These are phyloP conservation scores for Larimichthys crocea DNA, from an alignment of 2,113 vertebrate genomes.

Conservation along the genomic window DNA sequence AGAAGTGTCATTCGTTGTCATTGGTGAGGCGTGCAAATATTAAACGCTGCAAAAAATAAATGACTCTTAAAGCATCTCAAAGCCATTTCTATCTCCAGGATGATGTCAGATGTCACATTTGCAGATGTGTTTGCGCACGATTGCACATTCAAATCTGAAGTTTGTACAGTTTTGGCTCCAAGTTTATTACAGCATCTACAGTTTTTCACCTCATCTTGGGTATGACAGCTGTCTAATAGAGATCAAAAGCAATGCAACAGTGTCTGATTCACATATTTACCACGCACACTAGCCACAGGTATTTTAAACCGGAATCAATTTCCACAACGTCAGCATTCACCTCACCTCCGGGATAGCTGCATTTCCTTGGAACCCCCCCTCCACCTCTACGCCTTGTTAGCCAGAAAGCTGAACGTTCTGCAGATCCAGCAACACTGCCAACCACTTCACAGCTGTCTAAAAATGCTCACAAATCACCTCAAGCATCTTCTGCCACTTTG, in stretches of 20 bases:
- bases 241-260: slow-evolving; percentile 44
- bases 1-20: slow-evolving; percentile 49
- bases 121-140: slow-evolving; percentile 19
- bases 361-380: slow-evolving; percentile 51
- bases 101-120: slow-evolving; percentile 53
- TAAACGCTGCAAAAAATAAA: slow-evolving; percentile 50
- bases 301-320: slow-evolving; percentile 65
- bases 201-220: background rate
- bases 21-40: slow-evolving; percentile 46
- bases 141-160: slow-evolving; percentile 3
- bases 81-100: slow-evolving; percentile 35
- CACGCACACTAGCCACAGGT: slow-evolving; percentile 54
- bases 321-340: slow-evolving; percentile 69
- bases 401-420: slow-evolving; percentile 65
- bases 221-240: slow-evolving; percentile 8
- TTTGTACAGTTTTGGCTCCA: background rate
- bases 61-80: slow-evolving; percentile 35
- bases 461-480: slow-evolving; percentile 72
- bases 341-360: slow-evolving; percentile 55
- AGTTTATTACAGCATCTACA: background rate
- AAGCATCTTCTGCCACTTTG: slow-evolving; percentile 69
- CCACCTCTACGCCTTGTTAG: slow-evolving; percentile 71
- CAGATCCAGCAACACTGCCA: slow-evolving; percentile 76
- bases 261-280: slow-evolving; percentile 38
- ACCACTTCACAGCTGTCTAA: slow-evolving; percentile 63